These are phyloP conservation scores for Aporrectodea caliginosa DNA, from an alignment of 1,140 invertebrate genomes.

Conservation along the genomic window DNA sequence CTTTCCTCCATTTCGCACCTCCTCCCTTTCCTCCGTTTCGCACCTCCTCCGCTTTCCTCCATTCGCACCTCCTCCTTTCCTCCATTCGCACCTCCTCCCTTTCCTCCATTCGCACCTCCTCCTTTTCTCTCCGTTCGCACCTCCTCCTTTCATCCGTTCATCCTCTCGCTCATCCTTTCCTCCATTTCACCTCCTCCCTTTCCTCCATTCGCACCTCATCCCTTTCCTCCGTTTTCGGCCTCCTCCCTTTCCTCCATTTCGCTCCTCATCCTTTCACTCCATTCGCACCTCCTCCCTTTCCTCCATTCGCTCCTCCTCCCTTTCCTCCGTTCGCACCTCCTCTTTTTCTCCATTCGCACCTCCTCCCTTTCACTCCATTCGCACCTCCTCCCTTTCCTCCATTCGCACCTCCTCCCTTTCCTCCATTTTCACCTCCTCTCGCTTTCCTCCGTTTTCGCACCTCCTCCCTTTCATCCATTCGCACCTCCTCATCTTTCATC, in stretches of 20 bases:
- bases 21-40: neutral
- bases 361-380: neutral
- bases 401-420: too few species aligned
- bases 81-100: neutral
- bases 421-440: too few species aligned
- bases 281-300: neutral
- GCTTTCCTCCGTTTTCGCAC: too few species aligned
- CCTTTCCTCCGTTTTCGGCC: neutral
- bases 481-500: too few species aligned
- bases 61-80: neutral
- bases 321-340: neutral
- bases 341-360: neutral
- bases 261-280: neutral
- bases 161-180: neutral
- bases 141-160: neutral
- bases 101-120: neutral
- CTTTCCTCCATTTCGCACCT: too few species aligned
- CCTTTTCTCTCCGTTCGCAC: neutral
- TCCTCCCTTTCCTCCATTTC: neutral
- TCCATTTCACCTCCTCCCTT: neutral
- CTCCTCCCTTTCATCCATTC: too few species aligned
- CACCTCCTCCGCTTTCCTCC: neutral
- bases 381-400: neutral
- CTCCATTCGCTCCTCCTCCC: neutral
- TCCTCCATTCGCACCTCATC: neutral